These are phyloP conservation scores for Meda fulgida DNA, from an alignment of 2,797 vertebrate genomes.

Conservation along the genomic window DNA sequence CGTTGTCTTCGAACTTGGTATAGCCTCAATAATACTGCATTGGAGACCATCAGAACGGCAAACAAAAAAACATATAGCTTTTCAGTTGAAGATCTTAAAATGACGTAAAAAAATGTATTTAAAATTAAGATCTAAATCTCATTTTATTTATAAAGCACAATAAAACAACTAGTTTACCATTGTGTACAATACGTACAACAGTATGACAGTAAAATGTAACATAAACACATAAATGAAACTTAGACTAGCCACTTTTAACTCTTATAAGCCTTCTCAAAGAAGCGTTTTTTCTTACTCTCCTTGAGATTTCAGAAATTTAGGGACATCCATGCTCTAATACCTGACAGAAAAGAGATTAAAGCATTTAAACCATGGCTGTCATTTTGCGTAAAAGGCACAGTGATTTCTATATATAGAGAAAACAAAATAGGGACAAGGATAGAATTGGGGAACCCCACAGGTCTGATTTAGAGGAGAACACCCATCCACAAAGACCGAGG, in stretches of 20 bases:
- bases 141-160: neutral
- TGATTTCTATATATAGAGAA: neutral
- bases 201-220: neutral
- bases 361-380: neutral
- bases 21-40: slow-evolving; percentile 43
- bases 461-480: neutral
- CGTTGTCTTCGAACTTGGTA: slow-evolving; percentile 40
- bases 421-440: neutral
- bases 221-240: neutral
- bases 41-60: slow-evolving; percentile 20
- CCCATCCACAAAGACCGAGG: neutral
- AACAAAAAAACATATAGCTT: neutral
- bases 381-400: neutral
- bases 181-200: neutral
- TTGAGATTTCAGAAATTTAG: neutral
- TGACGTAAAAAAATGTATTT: neutral
- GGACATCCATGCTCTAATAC: neutral
- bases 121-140: neutral
- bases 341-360: neutral
- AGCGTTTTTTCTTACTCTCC: neutral
- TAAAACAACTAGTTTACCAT: neutral
- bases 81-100: neutral
- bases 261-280: neutral
- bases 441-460: neutral
- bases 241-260: neutral